A percentile compares a stretch with the other conserved stretches of the same genome.
phyloP scores from a whole-genome alignment of 2,797 vertebrate genomes.

The Artibeus jamaicensis region DNA sequence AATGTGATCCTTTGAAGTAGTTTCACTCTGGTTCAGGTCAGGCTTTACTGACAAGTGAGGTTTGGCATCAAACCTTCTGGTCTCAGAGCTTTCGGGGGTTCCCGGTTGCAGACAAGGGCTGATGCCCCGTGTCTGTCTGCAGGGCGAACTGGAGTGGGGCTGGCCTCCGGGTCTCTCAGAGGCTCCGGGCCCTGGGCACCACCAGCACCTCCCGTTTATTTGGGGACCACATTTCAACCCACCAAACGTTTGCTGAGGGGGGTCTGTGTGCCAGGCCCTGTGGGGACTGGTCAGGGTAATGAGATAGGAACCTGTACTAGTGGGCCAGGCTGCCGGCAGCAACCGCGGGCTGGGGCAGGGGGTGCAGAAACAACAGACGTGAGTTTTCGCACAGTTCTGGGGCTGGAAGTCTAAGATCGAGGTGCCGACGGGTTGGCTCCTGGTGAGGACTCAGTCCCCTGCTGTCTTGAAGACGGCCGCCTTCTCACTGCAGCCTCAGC shows the following conservation, averaged over 20 bases:
- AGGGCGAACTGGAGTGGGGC: fast-evolving
- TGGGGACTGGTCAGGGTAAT: neutral
- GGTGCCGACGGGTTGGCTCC: neutral
- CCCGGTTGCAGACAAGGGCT: neutral
- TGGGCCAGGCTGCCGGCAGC: neutral
- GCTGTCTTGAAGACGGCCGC: neutral
- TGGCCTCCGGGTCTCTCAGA: neutral
- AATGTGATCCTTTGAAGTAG: neutral
- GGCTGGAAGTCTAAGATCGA: neutral
- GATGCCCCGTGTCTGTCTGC: neutral
- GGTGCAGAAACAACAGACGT: neutral
- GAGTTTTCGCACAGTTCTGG: neutral
- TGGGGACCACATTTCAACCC: neutral
- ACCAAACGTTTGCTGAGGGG: neutral
- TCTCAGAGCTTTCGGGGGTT: neutral
- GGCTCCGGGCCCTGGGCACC: neutral
- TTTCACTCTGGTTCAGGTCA: neutral
- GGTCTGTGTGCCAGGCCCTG: neutral
- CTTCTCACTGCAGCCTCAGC: neutral
- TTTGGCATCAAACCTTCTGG: neutral
- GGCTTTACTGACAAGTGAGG: neutral
- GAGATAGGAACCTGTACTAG: neutral
- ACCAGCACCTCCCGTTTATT: neutral
- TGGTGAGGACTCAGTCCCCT: neutral
- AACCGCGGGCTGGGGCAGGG: neutral